These are phyloP conservation scores for Diloba caeruleocephala DNA, from an alignment of 2,888 invertebrate genomes.

Conservation along the genomic window DNA sequence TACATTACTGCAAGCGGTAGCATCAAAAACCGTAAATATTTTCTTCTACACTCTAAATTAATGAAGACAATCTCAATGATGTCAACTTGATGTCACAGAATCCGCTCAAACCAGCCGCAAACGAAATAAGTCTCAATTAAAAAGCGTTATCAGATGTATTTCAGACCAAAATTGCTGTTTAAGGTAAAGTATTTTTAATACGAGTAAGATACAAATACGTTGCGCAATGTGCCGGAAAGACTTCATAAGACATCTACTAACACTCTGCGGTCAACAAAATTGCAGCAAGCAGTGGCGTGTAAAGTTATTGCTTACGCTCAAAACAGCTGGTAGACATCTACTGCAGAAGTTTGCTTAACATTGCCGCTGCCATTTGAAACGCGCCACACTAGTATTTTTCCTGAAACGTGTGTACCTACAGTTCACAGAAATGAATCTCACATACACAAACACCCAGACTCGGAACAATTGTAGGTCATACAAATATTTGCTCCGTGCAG, in stretches of 20 bases:
- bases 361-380: too few relatives aligned
- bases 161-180: slow-evolving; percentile 23
- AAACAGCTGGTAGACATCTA: slow-evolving; percentile 25
- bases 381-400: too few relatives aligned
- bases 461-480: too few relatives aligned
- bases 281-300: slow-evolving; percentile 31
- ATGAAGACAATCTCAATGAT: slow-evolving; percentile 42
- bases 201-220: slow-evolving; percentile 18
- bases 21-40: slow-evolving; percentile 51
- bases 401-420: too few relatives aligned
- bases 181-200: slow-evolving; percentile 22
- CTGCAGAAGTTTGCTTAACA: background rate
- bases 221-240: slow-evolving; percentile 32
- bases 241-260: slow-evolving; percentile 42
- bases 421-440: too few relatives aligned
- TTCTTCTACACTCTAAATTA: slow-evolving; percentile 43
- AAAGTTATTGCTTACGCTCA: slow-evolving; percentile 39
- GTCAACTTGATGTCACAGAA: slow-evolving; percentile 41
- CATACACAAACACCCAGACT: too few relatives aligned
- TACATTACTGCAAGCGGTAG: slow-evolving; percentile 30
- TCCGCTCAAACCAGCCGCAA: slow-evolving; percentile 36
- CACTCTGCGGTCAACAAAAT: slow-evolving; percentile 36
- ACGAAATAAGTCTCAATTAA: slow-evolving; percentile 41
- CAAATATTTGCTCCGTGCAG: too few relatives aligned
- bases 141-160: slow-evolving; percentile 46